A percentile compares a stretch with the other conserved stretches of the same genome.
Conservation (phyloP, 2,797 vertebrate genomes). For the Thaleichthys pacificus region DNA sequence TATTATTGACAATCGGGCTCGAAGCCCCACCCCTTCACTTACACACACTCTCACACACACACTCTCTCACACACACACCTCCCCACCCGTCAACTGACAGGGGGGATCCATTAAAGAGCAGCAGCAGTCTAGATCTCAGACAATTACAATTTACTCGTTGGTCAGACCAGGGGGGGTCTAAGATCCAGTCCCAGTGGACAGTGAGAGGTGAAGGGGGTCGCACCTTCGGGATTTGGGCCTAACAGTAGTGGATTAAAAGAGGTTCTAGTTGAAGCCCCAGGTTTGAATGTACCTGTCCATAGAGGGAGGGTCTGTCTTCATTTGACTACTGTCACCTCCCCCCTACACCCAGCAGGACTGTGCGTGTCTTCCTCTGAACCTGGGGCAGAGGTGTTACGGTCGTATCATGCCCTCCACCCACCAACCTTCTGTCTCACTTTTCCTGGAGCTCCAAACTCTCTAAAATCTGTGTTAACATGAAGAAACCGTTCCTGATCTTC, state of each 20-base stretch:
- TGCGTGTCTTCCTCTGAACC: too few species aligned
- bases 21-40: conserved; percentile 27
- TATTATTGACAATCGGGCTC: conserved; percentile 56
- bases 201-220: conserved; percentile 49
- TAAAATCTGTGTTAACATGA: conserved; percentile 11
- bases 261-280: too few species aligned
- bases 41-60: conserved; percentile 30
- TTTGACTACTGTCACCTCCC: too few species aligned
- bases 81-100: too few species aligned
- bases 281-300: too few species aligned
- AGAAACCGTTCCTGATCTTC: conserved; percentile 22
- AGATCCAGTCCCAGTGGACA: conserved; percentile 38
- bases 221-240: conserved; percentile 35
- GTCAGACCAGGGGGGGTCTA: conserved; percentile 22
- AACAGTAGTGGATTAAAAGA: conserved; percentile 11
- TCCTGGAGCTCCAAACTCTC: too few species aligned
- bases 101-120: conserved; percentile 43
- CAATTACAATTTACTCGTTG: conserved; percentile 34
- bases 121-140: conserved; percentile 20
- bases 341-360: too few species aligned
- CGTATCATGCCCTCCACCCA: too few species aligned
- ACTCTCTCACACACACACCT: too few species aligned
- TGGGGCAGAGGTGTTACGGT: too few species aligned
- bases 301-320: too few species aligned
- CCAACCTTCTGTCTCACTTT: too few species aligned